Percentiles rank a stretch among this genome's conserved stretches.
phyloP scores from a whole-genome alignment of 1,140 invertebrate species.

The Plectrocnemia conspersa region DNA sequence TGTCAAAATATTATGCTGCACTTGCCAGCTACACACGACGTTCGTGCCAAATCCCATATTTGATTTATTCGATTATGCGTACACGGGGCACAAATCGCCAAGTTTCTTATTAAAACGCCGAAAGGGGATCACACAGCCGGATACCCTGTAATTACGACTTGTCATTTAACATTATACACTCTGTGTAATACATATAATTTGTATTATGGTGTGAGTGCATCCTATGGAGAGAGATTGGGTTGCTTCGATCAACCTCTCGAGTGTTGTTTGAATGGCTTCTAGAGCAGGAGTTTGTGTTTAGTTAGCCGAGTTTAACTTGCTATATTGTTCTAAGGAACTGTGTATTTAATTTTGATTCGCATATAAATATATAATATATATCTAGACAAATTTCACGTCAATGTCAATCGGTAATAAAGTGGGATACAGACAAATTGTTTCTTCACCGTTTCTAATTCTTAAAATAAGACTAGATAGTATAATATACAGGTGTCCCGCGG shows the following conservation, averaged over 20 bases:
- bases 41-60: background rate
- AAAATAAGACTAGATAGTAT: background rate
- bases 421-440: slow-evolving; percentile 17
- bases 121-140: no score
- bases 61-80: background rate
- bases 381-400: background rate
- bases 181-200: no score
- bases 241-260: background rate
- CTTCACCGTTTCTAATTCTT: slow-evolving; percentile 10
- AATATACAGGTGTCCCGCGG: slow-evolving; percentile 14
- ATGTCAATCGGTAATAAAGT: slow-evolving; percentile 11
- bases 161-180: no score
- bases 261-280: slow-evolving; percentile 32
- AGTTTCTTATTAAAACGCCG: no score
- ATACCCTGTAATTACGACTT: no score
- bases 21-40: slow-evolving; percentile 13
- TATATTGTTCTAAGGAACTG: no score
- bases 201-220: slow-evolving; percentile 11
- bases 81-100: background rate
- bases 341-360: no score
- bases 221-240: slow-evolving; percentile 9
- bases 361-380: slow-evolving; percentile 3
- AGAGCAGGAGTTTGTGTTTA: slow-evolving; percentile 24
- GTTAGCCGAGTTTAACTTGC: no score
- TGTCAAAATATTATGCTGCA: slow-evolving; percentile 23